Evolutionary conservation across 2,113 vertebrate species (phyloP).

Genomic region (Dascyllus trimaculatus): DNA sequence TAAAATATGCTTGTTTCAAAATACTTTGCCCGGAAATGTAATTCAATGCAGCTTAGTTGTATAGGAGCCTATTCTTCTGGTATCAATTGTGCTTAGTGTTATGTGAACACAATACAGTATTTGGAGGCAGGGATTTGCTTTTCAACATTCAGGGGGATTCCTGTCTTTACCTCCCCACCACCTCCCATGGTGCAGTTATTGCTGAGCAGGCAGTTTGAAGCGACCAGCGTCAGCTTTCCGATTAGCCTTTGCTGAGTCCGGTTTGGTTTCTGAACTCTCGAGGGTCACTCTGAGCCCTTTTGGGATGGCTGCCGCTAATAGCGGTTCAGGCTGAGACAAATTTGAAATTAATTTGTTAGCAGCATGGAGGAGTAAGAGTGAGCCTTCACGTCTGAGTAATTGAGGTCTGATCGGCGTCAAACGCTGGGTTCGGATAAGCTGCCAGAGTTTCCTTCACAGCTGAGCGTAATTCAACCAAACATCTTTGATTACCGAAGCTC

Average conservation of each 20-base stretch:
- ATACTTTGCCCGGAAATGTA: too few relatives aligned
- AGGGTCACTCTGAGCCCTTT: background rate
- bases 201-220: conserved; percentile 32
- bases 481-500: conserved; percentile 33
- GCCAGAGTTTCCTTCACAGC: conserved; percentile 53
- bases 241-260: conserved; percentile 4
- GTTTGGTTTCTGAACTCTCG: conserved; percentile 10
- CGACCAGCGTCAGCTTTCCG: background rate
- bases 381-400: conserved; percentile 56
- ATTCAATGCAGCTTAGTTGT: too few relatives aligned
- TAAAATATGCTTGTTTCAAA: too few relatives aligned
- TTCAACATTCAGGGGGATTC: conserved; percentile 2
- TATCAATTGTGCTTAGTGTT: background rate
- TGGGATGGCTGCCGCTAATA: background rate
- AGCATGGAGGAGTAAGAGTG: conserved; percentile 13
- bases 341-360: conserved; percentile 59
- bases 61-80: too few relatives aligned
- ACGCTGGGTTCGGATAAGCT: conserved; percentile 36
- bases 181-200: conserved; percentile 12
- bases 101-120: conserved; percentile 9
- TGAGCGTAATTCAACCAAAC: conserved; percentile 44
- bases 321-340: conserved; percentile 15
- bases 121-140: conserved; percentile 4
- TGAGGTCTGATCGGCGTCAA: conserved; percentile 58
- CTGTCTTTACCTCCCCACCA: background rate